Evolutionary conservation across 2,888 invertebrate species (phyloP).

Genomic region (Sarcophaga caerulescens): DNA sequence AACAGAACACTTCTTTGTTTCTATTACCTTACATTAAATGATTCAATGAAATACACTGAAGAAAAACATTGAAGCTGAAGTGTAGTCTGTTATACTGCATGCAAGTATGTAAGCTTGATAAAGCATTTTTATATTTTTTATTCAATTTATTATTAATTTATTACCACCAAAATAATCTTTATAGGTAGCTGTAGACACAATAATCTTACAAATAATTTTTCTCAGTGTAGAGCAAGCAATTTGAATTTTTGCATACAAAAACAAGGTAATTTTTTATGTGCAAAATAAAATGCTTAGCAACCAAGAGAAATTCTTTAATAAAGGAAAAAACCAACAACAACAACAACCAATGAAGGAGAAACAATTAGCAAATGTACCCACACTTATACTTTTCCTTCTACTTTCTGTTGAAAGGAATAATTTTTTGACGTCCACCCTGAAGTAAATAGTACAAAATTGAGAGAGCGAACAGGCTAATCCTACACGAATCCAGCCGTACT

Average conservation of each 20-base stretch:
- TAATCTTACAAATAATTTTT: background rate
- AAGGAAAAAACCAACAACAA: background rate
- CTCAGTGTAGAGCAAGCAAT: background rate
- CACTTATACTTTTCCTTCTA: background rate
- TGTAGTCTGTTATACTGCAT: too few relatives aligned
- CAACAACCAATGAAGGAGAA: constrained; percentile 10
- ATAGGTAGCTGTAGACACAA: too few relatives aligned
- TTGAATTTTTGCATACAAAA: constrained; percentile 9
- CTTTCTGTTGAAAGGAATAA: background rate
- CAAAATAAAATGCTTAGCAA: constrained; percentile 40
- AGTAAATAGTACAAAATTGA: background rate
- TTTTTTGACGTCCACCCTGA: background rate
- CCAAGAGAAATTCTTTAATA: background rate
- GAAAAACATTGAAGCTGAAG: background rate
- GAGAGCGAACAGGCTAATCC: too few relatives aligned
- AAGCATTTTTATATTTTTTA: too few relatives aligned
- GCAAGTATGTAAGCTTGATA: too few relatives aligned
- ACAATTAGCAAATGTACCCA: constrained; percentile 37
- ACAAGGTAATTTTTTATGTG: constrained; percentile 55
- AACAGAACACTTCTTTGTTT: too few relatives aligned
- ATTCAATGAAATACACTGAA: constrained; percentile 17
- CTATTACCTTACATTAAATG: constrained; percentile 34
- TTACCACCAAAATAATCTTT: too few relatives aligned
- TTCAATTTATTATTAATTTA: too few relatives aligned
- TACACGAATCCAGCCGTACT: too few relatives aligned